Evolutionary conservation across 2,113 vertebrate species (phyloP).

Genomic region (Elephantulus edwardii): DNA sequence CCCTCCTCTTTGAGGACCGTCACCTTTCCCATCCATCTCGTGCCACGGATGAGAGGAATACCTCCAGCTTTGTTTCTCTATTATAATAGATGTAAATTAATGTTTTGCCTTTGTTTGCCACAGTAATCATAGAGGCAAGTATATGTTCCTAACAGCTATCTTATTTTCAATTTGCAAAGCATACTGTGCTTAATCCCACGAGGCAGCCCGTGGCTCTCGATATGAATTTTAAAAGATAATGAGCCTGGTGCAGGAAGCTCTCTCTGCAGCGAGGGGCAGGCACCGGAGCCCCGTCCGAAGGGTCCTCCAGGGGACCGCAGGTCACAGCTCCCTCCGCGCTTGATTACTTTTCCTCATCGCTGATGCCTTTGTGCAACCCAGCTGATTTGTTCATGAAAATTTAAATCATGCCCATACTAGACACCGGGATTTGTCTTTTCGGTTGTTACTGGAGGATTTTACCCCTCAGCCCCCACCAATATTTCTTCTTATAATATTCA

Average conservation of each 20-base stretch:
- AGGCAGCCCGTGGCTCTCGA: conserved; percentile 86
- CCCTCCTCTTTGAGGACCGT: conserved; percentile 55
- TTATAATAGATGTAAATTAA: conserved; percentile 88
- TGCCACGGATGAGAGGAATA: conserved; percentile 60
- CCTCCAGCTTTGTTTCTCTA: conserved; percentile 77
- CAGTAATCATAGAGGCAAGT: conserved; percentile 86
- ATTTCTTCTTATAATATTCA: background rate
- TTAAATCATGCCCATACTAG: conserved; percentile 84
- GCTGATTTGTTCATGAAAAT: conserved; percentile 88
- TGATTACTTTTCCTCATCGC: conserved; percentile 66
- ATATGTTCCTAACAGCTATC: conserved; percentile 90
- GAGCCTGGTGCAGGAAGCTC: conserved; percentile 82
- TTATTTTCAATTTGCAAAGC: conserved; percentile 93
- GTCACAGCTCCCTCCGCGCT: conserved; percentile 75
- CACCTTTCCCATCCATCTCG: conserved; percentile 79
- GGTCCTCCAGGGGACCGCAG: conserved; percentile 81
- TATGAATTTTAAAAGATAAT: conserved; percentile 93
- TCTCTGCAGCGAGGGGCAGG: conserved; percentile 80
- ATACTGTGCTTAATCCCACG: conserved; percentile 89
- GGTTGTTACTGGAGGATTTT: background rate
- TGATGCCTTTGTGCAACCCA: conserved; percentile 78
- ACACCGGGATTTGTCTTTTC: conserved; percentile 54
- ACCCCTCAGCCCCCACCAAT: background rate
- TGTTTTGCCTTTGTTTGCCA: conserved; percentile 88
- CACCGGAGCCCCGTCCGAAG: conserved; percentile 83